Evolutionary conservation across 2,113 vertebrate genomes (phyloP), one percentile per base, ranked within the genome.

Genomic region (Prolemur simus): DNA sequence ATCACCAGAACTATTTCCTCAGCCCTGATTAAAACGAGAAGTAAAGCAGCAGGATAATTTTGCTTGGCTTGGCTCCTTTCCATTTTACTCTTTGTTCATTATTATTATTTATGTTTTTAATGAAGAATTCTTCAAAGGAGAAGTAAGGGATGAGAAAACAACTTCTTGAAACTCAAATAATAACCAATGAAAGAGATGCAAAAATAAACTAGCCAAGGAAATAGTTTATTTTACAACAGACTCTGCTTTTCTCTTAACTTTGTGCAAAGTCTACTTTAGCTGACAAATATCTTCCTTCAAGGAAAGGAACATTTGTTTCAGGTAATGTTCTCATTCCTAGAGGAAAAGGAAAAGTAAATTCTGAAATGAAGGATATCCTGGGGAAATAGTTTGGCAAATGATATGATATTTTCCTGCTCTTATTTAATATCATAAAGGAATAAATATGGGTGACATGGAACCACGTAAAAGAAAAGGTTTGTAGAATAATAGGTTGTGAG

Each of bases 281-380:
- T 95, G 71, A 96, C 47, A 96, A 96, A 93, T 94, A 87, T 56
- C 78, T 95, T 95, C 82, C 85, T 96, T 90, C 88, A 91, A 92
- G 77, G 77, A 68, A 95, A 97, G 34, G 63, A 94, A 83, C 15
- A 95, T 86, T 95, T 96, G 80, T 97, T 96, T 97, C 82, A 80
- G 56, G 85, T 56, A 78, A 84, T 94, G 63, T 84, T 89, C 87
- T 91, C 88, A 91, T 76, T 96, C 58, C 78, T 85, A 32, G 56
- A 96, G 83, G 95, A 92, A 95, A 93, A 89, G 29, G 63, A 89
- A 96, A 97, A 78, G 89, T 76, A 96, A 97, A 98, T 63, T 97
- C 76, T 77, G 54, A 92, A 94, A 60, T 47, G n/a, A 88, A 96
- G 54, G 42, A 77, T 96, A 92, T 96, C 81, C 73, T 68, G 42